These are phyloP conservation scores for Hormiphora californensis DNA, from an alignment of 37 sponge, comb jelly and placozoan genomes.

Conservation along the genomic window DNA sequence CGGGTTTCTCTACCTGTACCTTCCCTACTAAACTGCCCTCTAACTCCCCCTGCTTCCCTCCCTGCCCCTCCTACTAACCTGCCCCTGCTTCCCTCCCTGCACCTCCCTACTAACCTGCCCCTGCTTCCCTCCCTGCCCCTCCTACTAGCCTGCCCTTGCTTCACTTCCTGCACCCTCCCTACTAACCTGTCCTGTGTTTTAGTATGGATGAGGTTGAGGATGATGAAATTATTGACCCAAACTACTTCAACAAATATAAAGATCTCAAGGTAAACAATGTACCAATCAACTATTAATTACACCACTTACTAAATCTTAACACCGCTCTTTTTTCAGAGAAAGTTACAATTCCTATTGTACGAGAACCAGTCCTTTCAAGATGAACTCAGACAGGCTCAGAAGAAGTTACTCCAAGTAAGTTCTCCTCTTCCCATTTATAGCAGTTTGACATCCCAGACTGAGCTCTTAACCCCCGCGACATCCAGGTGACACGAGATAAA, in stretches of 20 bases:
- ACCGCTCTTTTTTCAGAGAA: slow-evolving; percentile 9
- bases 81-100: too few relatives aligned
- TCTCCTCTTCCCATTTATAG: not conserved
- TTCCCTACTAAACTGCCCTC: too few relatives aligned
- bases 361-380: slow-evolving; percentile 50
- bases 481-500: slow-evolving; percentile 42
- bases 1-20: too few relatives aligned
- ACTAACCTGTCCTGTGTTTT: too few relatives aligned
- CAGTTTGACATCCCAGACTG: too few relatives aligned
- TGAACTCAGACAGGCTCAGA: slow-evolving; percentile 38
- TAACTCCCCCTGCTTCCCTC: too few relatives aligned
- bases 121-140: too few relatives aligned
- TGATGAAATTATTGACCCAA: not conserved
- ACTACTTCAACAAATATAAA: slow-evolving; percentile 51
- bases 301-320: not conserved
- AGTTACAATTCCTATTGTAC: slow-evolving; percentile 39
- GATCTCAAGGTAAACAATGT: slow-evolving; percentile 45
- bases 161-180: too few relatives aligned
- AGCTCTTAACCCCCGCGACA: not conserved
- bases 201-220: slow-evolving; percentile 6
- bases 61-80: too few relatives aligned
- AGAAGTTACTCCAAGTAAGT: slow-evolving; percentile 22
- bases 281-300: too few relatives aligned
- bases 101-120: too few relatives aligned
- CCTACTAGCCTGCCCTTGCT: too few relatives aligned